A percentile compares a stretch with the other conserved stretches of the same genome.
These are phyloP conservation scores for Dufourea novaeangliae DNA, from an alignment of 1,140 invertebrate genomes.

Conservation along the genomic window DNA sequence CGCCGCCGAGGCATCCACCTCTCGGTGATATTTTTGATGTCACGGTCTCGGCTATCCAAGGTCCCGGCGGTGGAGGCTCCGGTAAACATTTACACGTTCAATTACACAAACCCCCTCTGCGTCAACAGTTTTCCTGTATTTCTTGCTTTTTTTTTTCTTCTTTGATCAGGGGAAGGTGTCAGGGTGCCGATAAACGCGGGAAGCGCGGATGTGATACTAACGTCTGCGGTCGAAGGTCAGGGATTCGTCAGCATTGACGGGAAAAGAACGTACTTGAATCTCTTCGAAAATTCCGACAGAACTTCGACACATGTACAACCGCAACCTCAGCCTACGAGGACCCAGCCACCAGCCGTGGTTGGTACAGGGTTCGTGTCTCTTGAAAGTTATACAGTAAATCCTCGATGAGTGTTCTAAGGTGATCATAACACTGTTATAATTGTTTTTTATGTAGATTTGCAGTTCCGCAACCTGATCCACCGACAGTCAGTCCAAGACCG, in stretches of 20 bases:
- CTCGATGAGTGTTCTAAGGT: no score
- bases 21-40: slow-evolving; percentile 93
- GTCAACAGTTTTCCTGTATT: not conserved
- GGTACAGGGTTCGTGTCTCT: slow-evolving; percentile 81
- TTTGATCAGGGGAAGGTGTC: slow-evolving; percentile 67
- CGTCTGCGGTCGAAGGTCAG: slow-evolving; percentile 88
- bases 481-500: slow-evolving; percentile 61
- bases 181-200: slow-evolving; percentile 78
- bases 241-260: slow-evolving; percentile 96
- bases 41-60: slow-evolving; percentile 93
- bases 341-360: slow-evolving; percentile 68
- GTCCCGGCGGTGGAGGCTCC: slow-evolving; percentile 86
- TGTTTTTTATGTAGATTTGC: slow-evolving; percentile 66
- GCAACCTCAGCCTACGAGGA: slow-evolving; percentile 74
- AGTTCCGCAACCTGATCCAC: slow-evolving; percentile 71
- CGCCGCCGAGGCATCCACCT: slow-evolving; percentile 77
- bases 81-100: slow-evolving; percentile 56
- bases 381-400: not conserved
- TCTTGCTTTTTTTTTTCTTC: not conserved
- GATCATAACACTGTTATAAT: no score
- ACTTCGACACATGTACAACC: slow-evolving; percentile 64
- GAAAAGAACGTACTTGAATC: slow-evolving; percentile 92
- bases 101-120: not conserved
- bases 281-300: slow-evolving; percentile 85
- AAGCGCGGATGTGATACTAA: slow-evolving; percentile 86